phyloP scores from a whole-genome alignment of 2,888 invertebrate species.

The Lasiommata megera region DNA sequence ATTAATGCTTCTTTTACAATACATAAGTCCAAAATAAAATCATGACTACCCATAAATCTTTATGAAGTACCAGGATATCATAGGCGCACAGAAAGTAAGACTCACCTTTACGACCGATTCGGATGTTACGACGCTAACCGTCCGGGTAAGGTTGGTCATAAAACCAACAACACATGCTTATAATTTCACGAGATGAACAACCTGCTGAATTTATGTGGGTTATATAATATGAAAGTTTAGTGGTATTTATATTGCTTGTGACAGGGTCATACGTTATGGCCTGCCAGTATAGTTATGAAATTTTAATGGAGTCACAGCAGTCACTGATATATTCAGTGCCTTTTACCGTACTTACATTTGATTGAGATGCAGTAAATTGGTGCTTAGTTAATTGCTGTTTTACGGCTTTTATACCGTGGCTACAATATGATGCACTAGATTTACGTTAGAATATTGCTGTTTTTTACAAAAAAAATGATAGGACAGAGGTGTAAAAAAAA shows the following conservation, averaged over 20 bases:
- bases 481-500: too few species aligned
- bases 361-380: too few species aligned
- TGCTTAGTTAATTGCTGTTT: too few species aligned
- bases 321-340: not conserved
- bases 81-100: constrained; percentile 26
- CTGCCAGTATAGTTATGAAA: constrained; percentile 22
- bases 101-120: constrained; percentile 40
- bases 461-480: too few species aligned
- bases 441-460: too few species aligned
- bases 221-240: constrained; percentile 20
- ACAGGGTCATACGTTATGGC: constrained; percentile 1
- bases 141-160: constrained; percentile 41
- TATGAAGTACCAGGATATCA: constrained; percentile 29
- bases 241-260: constrained; percentile 12
- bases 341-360: not conserved
- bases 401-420: too few species aligned
- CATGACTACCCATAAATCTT: constrained; percentile 30
- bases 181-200: constrained; percentile 34
- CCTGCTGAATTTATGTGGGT: constrained; percentile 40
- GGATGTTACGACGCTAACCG: constrained; percentile 39
- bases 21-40: constrained; percentile 16
- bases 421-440: too few species aligned
- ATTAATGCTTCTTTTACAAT: not conserved
- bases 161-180: constrained; percentile 48
- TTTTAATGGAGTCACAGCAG: not conserved